These are phyloP conservation scores for Stegophylla sp. DNA, from an alignment of 2,888 invertebrate species.

Conservation along the genomic window DNA sequence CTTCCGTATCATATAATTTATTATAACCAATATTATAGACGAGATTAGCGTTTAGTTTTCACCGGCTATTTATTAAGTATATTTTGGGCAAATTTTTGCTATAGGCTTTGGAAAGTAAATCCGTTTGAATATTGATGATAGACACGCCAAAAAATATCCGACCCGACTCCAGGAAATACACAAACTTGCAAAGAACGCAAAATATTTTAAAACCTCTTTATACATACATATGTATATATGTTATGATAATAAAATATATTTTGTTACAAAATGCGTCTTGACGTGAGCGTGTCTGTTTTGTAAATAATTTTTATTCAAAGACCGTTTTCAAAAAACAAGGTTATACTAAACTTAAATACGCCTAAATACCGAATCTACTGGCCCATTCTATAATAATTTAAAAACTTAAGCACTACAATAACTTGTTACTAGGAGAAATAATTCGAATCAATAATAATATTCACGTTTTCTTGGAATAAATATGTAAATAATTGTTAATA, in stretches of 20 bases:
- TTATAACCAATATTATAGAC: background rate
- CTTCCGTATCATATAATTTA: too few relatives aligned
- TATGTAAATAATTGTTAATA: background rate
- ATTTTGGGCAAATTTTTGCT: background rate
- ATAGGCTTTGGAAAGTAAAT: background rate
- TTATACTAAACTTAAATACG: background rate
- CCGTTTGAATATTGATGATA: conserved; percentile 21
- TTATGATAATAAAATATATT: conserved; percentile 35
- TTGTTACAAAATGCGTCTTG: conserved; percentile 20
- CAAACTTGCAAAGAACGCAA: conserved; percentile 39
- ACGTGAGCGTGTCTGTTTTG: conserved; percentile 11
- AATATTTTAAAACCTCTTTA: conserved; percentile 21
- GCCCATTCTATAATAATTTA: too few relatives aligned
- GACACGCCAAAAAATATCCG: conserved; percentile 15
- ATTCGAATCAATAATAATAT: conserved; percentile 12
- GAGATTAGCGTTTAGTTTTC: conserved; percentile 1
- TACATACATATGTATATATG: too few relatives aligned
- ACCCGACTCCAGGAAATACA: conserved; percentile 12
- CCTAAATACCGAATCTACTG: too few relatives aligned
- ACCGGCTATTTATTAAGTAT: background rate
- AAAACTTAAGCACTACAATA: too few relatives aligned
- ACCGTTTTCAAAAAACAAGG: background rate
- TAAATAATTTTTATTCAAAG: conserved; percentile 30
- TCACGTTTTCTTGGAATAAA: background rate
- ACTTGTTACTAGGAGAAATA: background rate